A percentile compares a stretch with the other conserved stretches of the same genome.
These are phyloP conservation scores for Ochropleura plecta DNA, from an alignment of 2,888 invertebrate species.

Conservation along the genomic window DNA sequence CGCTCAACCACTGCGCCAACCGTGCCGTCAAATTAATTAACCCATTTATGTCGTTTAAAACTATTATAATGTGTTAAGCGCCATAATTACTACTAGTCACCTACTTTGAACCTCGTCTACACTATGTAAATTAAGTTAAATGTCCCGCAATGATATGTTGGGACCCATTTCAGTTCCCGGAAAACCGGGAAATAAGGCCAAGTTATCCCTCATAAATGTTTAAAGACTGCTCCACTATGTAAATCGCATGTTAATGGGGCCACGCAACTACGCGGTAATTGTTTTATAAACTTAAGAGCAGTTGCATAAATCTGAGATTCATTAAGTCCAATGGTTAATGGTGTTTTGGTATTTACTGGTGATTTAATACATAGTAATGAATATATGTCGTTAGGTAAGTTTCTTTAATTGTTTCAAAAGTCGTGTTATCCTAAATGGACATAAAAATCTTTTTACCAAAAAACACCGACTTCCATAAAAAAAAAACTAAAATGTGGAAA, in stretches of 20 bases:
- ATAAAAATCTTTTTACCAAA: no score
- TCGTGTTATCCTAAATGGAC: not conserved
- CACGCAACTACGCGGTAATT: conserved; percentile 55
- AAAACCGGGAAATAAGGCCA: conserved; percentile 51
- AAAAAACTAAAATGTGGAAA: no score
- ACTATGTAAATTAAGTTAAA: conserved; percentile 70
- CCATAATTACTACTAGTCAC: conserved; percentile 39
- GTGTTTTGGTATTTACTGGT: conserved; percentile 5
- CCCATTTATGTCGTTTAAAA: conserved; percentile 6
- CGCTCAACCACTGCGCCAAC: no score
- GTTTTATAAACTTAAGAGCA: conserved; percentile 57
- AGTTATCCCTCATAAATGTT: conserved; percentile 64
- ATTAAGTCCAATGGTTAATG: conserved; percentile 24
- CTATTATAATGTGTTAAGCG: conserved; percentile 22
- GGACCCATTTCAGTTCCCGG: conserved; percentile 42
- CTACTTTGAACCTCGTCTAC: conserved; percentile 42
- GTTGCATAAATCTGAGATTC: conserved; percentile 45
- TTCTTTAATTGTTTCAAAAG: not conserved
- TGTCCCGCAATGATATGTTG: conserved; percentile 67
- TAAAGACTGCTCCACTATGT: conserved; percentile 58
- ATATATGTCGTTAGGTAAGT: not conserved
- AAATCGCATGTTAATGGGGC: conserved; percentile 61
- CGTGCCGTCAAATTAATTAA: not conserved
- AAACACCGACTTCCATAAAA: no score
- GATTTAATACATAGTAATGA: not conserved